phyloP scores from a whole-genome alignment of 2,797 vertebrate species.

The Carcharodon carcharias region DNA sequence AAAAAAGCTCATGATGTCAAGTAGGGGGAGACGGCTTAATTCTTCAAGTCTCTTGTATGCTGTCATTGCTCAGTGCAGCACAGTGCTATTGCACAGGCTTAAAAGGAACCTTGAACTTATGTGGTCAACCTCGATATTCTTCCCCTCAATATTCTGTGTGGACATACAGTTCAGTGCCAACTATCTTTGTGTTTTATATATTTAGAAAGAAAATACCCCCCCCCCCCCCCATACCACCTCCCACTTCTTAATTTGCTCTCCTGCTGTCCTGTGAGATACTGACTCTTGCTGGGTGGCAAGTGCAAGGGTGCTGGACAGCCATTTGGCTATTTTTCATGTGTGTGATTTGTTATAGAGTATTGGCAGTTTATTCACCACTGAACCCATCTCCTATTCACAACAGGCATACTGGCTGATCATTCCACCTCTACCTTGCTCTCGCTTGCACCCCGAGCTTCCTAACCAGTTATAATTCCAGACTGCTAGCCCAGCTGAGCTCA shows the following conservation, averaged over 20 bases:
- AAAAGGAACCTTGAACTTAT: not conserved
- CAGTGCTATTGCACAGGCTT: too few species aligned
- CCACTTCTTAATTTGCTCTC: not conserved
- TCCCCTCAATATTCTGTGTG: not conserved
- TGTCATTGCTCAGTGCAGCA: not conserved
- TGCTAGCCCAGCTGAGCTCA: not conserved
- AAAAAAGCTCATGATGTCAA: not conserved
- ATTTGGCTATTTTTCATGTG: not conserved
- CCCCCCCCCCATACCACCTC: too few species aligned
- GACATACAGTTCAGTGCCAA: not conserved
- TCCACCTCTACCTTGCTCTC: not conserved
- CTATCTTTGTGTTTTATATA: not conserved
- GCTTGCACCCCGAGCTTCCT: not conserved
- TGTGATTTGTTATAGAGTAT: not conserved
- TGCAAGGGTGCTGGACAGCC: not conserved
- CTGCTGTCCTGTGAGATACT: not conserved
- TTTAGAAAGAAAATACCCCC: not conserved
- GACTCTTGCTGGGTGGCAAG: not conserved
- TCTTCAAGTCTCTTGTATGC: not conserved
- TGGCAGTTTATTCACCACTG: not conserved
- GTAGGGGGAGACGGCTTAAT: not conserved
- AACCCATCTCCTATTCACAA: not conserved
- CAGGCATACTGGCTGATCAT: not conserved
- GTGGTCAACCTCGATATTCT: not conserved
- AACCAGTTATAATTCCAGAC: not conserved